Conservation (phyloP, 2,888 invertebrate genomes). For the Chaitophorus viminalis region DNA sequence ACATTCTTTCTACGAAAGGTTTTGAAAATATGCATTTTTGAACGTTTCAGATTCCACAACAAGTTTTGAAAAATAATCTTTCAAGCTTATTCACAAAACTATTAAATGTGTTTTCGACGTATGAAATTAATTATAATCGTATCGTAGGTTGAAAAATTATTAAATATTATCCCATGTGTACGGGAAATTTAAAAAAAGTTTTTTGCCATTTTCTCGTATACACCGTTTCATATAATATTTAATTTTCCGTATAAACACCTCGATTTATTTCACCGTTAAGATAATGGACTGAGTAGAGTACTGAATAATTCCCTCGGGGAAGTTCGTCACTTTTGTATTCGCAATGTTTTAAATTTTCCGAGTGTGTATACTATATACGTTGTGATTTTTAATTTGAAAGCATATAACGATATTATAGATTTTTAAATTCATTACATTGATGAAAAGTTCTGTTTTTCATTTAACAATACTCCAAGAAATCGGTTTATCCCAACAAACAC, state of each 20-base stretch:
- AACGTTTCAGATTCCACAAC: constrained; percentile 15
- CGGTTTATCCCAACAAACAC: background rate
- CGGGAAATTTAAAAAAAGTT: background rate
- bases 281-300: background rate
- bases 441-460: background rate
- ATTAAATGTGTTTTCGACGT: background rate
- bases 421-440: background rate
- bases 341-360: background rate
- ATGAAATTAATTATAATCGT: constrained; percentile 14
- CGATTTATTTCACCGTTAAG: background rate
- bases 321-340: background rate
- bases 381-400: background rate
- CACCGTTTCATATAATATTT: background rate
- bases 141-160: background rate
- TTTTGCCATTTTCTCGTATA: background rate
- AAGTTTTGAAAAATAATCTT: constrained; percentile 28
- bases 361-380: background rate
- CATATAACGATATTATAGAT: background rate
- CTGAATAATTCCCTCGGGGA: background rate
- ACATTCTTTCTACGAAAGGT: constrained; percentile 31
- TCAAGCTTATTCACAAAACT: background rate
- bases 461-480: background rate
- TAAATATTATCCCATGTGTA: background rate
- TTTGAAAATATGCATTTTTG: constrained; percentile 44
- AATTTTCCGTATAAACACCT: background rate